phyloP scores from a whole-genome alignment of 2,888 invertebrate species.

The Caenorhabditis sp. region DNA sequence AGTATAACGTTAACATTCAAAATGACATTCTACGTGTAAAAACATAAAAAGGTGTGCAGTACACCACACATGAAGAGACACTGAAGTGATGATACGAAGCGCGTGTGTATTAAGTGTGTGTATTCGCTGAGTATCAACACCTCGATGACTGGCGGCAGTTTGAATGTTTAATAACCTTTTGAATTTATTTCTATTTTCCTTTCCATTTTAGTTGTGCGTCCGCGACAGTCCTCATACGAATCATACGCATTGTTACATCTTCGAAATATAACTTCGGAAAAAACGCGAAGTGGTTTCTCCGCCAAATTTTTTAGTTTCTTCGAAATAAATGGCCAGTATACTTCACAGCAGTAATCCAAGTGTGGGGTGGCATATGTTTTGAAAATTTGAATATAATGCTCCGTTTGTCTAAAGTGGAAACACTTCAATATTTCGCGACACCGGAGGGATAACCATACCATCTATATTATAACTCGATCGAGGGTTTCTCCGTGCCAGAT shows the following conservation, averaged over 20 bases:
- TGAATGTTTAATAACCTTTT: too few species aligned
- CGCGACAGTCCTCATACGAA: too few species aligned
- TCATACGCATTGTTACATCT: background rate
- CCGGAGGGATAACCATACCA: background rate
- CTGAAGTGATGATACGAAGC: too few species aligned
- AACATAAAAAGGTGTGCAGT: too few species aligned
- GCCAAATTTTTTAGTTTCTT: background rate
- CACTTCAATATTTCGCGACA: background rate
- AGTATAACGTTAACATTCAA: too few species aligned
- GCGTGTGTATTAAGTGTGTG: too few species aligned
- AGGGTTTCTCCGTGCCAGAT: background rate
- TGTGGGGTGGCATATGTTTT: background rate
- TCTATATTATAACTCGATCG: background rate
- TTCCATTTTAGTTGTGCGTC: too few species aligned
- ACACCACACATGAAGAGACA: too few species aligned
- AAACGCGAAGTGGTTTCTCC: background rate
- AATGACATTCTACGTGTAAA: too few species aligned
- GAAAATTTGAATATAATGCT: background rate
- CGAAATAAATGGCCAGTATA: background rate
- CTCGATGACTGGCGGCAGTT: too few species aligned
- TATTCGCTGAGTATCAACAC: too few species aligned
- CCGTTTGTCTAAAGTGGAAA: background rate
- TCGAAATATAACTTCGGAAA: background rate
- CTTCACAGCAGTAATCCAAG: background rate
- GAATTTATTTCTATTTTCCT: too few species aligned